Evolutionary conservation across 2,797 vertebrate genomes (phyloP).

Genomic region (Gymnoscopelus braueri): DNA sequence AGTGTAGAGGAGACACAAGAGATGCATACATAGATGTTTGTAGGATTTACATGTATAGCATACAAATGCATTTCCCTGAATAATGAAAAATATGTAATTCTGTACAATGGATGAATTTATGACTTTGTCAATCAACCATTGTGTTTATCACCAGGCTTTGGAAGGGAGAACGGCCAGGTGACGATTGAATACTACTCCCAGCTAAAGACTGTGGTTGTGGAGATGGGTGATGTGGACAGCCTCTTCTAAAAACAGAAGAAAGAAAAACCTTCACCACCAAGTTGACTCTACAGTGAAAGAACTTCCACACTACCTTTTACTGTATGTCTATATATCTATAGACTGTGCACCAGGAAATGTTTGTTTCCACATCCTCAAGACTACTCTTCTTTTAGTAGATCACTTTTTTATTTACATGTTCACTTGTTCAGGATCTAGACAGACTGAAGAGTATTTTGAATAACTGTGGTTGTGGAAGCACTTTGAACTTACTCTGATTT

Average conservation of each 20-base stretch:
- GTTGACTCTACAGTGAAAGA: not conserved
- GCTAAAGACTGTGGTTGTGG: conserved; percentile 94
- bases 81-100: not conserved
- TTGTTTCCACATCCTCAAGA: too few relatives aligned
- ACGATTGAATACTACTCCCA: conserved; percentile 94
- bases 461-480: not conserved
- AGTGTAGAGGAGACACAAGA: too few relatives aligned
- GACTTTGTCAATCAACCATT: not conserved
- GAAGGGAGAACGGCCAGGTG: conserved; percentile 93
- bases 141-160: conserved; percentile 86
- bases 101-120: not conserved
- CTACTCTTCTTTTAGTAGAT: too few relatives aligned
- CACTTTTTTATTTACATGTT: too few relatives aligned
- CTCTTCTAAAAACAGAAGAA: conserved; percentile 77
- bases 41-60: too few relatives aligned
- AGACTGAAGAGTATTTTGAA: too few relatives aligned
- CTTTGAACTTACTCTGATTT: not conserved
- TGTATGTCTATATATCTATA: too few relatives aligned
- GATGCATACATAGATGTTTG: too few relatives aligned
- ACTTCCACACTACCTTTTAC: not conserved
- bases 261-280: not conserved
- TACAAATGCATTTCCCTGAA: not conserved
- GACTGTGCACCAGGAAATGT: too few relatives aligned
- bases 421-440: too few relatives aligned
- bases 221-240: conserved; percentile 93